Conservation (phyloP, 2,113 vertebrate genomes). For the Archilochus colubris region DNA sequence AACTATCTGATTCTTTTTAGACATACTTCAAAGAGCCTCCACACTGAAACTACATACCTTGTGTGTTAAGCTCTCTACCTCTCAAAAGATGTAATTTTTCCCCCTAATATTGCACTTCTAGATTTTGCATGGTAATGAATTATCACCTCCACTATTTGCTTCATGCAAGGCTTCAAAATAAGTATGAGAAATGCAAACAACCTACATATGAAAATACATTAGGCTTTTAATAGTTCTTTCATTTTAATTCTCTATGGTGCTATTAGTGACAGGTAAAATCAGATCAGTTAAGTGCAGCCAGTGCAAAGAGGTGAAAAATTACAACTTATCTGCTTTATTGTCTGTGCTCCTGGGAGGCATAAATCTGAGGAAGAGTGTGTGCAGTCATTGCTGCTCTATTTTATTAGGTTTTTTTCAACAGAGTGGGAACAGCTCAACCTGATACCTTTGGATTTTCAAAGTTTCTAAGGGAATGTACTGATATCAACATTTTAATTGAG, state of each 20-base stretch:
- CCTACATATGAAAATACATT: conserved; percentile 24
- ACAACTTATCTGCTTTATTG: background rate
- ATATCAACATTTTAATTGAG: background rate
- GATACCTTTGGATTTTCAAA: background rate
- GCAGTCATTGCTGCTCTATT: background rate
- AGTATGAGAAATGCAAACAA: conserved; percentile 47
- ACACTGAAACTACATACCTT: background rate
- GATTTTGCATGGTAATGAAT: conserved; percentile 10
- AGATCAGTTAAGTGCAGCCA: conserved; percentile 13
- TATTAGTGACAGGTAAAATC: conserved; percentile 48
- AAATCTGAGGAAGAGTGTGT: background rate
- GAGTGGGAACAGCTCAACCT: background rate
- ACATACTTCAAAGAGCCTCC: background rate
- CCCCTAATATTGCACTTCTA: background rate
- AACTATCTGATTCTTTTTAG: background rate
- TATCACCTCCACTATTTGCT: background rate
- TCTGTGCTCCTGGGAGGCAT: conserved; percentile 4
- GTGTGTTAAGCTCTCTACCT: background rate
- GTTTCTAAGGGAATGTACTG: background rate
- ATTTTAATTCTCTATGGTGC: conserved; percentile 16
- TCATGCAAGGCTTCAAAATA: conserved; percentile 21
- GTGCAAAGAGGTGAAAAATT: conserved; percentile 31
- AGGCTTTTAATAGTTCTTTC: conserved; percentile 24
- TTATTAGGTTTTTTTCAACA: background rate
- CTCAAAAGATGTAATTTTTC: accelerated